Base-by-base conservation (phyloP, 2,888 invertebrate species). In the Parnassius orleans region DNA sequence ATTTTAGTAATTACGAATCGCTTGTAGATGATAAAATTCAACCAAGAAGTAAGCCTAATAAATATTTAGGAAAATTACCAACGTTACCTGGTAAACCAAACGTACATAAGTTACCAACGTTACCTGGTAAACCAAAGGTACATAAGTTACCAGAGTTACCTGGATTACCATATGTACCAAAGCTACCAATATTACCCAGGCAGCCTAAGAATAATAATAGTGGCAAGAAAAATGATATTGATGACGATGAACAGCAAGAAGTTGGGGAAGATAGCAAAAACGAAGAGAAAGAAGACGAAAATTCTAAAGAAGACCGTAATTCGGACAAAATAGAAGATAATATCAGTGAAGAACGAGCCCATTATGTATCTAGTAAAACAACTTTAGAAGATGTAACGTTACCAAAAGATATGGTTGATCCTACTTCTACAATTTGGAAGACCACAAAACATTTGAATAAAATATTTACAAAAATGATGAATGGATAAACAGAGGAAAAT, bases 31-130 rank as follows among this genome's bases (percentile, higher is more conserved):
- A 67, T 43, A 41, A 61, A 3, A 46, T 68, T 46, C 63, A 73
- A 44, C 74, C 74, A 9, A 74, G 77, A 66, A 68, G 66, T 5
- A 84, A 81, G 62, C 81, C 83, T 12, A 70, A 68, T 15, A 71
- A 69, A 65, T 84, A 81, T 66, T 69, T 74, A 53, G 79, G 33
- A 33, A 33, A 33, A 5, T 33, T 33, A 33, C 33, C 33, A 33
- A 58, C n/a, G 14, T 11, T 14, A 14, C 11, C 14, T 19, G 19
- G 19, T 19, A 19, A 19, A 19, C 19, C 19, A 19, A 19, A 19
- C 19, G 19, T 19, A 19, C 19, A 19, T 19, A 19, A 43, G 63
- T 54, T 15, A 55, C 33, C n/a, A 42, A 55, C n/a, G 14, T 11
- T 14, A 14, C 11, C 14, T 33, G 33, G 7, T 7, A 33, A 19